These are phyloP conservation scores for Trypoxylus dichotomus DNA, from an alignment of 1,140 invertebrate species.

Conservation along the genomic window DNA sequence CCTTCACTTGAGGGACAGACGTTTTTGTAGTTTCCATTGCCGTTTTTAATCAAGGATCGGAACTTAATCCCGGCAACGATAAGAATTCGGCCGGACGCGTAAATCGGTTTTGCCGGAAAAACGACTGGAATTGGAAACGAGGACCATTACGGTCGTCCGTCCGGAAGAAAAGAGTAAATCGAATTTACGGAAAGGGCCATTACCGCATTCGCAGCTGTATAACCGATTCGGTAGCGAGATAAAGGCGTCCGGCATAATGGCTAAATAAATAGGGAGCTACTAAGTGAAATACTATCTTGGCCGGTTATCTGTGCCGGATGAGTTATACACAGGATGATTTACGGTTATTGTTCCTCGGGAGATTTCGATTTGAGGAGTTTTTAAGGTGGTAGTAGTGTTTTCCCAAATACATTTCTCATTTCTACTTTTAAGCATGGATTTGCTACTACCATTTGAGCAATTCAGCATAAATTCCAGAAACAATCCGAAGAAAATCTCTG, in stretches of 20 bases:
- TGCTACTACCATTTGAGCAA: too few species aligned
- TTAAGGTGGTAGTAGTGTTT: too few species aligned
- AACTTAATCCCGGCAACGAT: slow-evolving; percentile 25
- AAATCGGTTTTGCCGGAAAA: slow-evolving; percentile 47
- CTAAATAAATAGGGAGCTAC: slow-evolving; percentile 32
- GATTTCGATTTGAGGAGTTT: too few species aligned
- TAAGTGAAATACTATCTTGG: background rate
- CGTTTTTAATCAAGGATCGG: background rate
- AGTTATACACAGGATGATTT: slow-evolving; percentile 2
- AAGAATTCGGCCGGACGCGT: slow-evolving; percentile 36
- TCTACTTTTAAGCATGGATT: too few species aligned
- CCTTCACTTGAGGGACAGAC: background rate
- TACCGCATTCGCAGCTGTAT: slow-evolving; percentile 36
- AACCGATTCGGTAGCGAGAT: slow-evolving; percentile 19
- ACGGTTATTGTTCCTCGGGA: too few species aligned
- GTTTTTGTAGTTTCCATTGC: background rate
- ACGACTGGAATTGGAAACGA: slow-evolving; percentile 45
- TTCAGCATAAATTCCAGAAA: too few species aligned
- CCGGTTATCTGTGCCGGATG: background rate
- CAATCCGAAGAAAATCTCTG: too few species aligned
- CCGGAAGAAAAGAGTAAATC: slow-evolving; percentile 42
- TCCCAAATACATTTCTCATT: too few species aligned
- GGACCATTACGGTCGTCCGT: slow-evolving; percentile 37
- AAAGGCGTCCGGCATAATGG: slow-evolving; percentile 30
- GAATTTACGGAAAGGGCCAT: slow-evolving; percentile 39